These are phyloP conservation scores for Hystrix cristata DNA, from an alignment of 2,113 vertebrate genomes.

Conservation along the genomic window DNA sequence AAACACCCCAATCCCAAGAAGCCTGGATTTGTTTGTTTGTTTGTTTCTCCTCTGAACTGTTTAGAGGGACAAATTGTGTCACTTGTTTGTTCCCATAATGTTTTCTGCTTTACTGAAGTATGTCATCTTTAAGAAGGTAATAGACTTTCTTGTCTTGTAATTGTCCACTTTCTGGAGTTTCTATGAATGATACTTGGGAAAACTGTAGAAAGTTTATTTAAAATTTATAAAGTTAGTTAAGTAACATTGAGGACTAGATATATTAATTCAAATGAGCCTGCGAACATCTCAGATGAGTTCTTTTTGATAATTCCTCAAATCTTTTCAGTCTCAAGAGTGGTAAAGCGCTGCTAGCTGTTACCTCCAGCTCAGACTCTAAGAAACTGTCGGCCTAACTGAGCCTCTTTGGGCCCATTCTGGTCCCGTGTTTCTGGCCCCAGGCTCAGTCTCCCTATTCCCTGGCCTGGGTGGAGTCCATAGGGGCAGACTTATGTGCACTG, in stretches of 20 bases:
- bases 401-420: rapidly evolving
- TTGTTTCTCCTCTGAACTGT: background rate
- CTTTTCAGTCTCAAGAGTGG: too few relatives aligned
- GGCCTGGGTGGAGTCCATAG: rapidly evolving
- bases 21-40: background rate
- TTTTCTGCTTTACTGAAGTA: background rate
- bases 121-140: background rate
- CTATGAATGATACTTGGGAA: background rate
- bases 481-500: rapidly evolving
- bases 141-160: background rate
- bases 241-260: background rate
- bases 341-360: background rate
- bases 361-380: background rate
- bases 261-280: background rate
- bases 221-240: slow-evolving; percentile 6
- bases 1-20: background rate
- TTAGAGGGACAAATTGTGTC: background rate
- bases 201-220: background rate
- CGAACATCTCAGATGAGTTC: background rate
- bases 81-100: background rate
- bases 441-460: background rate
- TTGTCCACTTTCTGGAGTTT: background rate
- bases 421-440: rapidly evolving
- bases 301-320: background rate
- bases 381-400: background rate